phyloP scores from a whole-genome alignment of 1,140 invertebrate species.

The Cotesia vestalis region DNA sequence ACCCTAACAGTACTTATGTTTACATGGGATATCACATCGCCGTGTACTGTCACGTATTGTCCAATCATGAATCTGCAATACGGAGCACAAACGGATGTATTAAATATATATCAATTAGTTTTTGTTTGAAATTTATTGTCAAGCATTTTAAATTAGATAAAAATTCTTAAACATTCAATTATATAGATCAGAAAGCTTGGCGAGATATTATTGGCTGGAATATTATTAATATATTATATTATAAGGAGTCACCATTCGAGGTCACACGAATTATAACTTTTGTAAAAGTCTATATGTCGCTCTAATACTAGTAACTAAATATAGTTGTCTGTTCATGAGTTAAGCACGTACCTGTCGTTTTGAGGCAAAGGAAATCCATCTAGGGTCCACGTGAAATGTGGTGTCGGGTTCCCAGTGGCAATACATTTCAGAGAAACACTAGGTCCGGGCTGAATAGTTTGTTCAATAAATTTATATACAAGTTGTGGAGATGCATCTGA shows the following conservation, averaged over 20 bases:
- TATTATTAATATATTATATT: too few species aligned
- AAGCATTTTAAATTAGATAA: too few species aligned
- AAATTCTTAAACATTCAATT: too few species aligned
- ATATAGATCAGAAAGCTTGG: too few species aligned
- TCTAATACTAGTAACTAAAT: neutral
- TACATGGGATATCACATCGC: slow-evolving; percentile 93
- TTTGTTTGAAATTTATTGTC: too few species aligned
- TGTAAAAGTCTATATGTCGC: neutral
- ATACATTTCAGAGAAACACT: slow-evolving; percentile 90
- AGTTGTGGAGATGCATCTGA: slow-evolving; percentile 85
- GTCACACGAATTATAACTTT: too few species aligned
- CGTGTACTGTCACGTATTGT: slow-evolving; percentile 89
- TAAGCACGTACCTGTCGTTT: slow-evolving; percentile 66
- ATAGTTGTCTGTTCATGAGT: slow-evolving; percentile 11
- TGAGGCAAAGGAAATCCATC: slow-evolving; percentile 86
- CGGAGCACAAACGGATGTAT: neutral
- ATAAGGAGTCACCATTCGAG: too few species aligned
- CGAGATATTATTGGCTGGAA: too few species aligned
- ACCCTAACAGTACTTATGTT: slow-evolving; percentile 89
- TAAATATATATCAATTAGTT: too few species aligned
- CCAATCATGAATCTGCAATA: slow-evolving; percentile 81
- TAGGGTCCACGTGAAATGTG: slow-evolving; percentile 87
- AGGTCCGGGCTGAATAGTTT: slow-evolving; percentile 87
- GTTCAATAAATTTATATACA: slow-evolving; percentile 88
- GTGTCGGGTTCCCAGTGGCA: slow-evolving; percentile 89